A percentile compares a stretch with the other conserved stretches of the same genome.
Evolutionary conservation across 2,888 invertebrate genomes (phyloP).

Genomic region (Neoscelio sp.): DNA sequence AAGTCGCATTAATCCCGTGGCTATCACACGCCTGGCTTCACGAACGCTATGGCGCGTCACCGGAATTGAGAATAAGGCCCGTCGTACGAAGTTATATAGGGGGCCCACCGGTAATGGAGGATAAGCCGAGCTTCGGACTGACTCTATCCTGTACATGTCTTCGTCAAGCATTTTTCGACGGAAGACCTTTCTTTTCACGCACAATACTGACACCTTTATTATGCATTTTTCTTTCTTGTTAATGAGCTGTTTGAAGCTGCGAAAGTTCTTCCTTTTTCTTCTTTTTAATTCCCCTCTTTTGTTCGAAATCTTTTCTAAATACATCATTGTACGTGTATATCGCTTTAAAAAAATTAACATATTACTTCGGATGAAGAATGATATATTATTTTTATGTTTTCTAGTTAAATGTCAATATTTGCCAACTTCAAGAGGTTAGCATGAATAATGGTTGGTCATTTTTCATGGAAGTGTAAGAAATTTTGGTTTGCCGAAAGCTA

Average conservation of each 20-base stretch:
- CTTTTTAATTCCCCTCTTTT: background rate
- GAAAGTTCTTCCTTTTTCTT: slow-evolving; percentile 5
- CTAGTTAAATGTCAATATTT: too few species aligned
- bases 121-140: slow-evolving; percentile 78
- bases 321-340: too few species aligned
- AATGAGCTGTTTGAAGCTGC: slow-evolving; percentile 14
- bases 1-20: slow-evolving; percentile 78
- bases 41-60: slow-evolving; percentile 72
- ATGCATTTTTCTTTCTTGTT: slow-evolving; percentile 10
- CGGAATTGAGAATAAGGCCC: slow-evolving; percentile 76
- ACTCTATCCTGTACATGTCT: slow-evolving; percentile 69
- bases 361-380: too few species aligned
- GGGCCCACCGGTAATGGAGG: slow-evolving; percentile 80
- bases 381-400: too few species aligned
- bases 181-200: slow-evolving; percentile 14
- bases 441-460: too few species aligned
- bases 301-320: too few species aligned
- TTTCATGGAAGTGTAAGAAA: too few species aligned
- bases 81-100: slow-evolving; percentile 58
- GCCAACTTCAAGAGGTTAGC: too few species aligned
- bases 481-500: too few species aligned
- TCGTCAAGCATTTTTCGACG: slow-evolving; percentile 21
- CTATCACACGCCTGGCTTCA: slow-evolving; percentile 79
- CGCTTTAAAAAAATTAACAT: too few species aligned
- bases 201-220: slow-evolving; percentile 24